Base-by-base conservation (phyloP, 2,797 vertebrate species). In the Siniperca obscura region DNA sequence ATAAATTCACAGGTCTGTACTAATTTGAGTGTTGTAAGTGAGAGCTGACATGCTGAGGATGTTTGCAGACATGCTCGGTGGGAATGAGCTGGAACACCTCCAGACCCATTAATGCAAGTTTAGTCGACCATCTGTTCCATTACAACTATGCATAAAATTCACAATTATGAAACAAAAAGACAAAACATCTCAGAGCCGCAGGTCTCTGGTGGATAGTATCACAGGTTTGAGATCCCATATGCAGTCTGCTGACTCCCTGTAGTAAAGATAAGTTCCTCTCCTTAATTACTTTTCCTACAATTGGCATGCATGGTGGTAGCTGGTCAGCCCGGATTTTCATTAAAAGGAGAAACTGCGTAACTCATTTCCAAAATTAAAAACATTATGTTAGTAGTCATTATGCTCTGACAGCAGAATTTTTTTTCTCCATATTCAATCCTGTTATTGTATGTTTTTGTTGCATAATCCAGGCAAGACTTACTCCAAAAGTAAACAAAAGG, bases 81-180 rank as follows among this genome's bases (percentile, higher is more conserved):
- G 87, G 90, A 86, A 46, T 73, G 62, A 86, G 76, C 86, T 94
- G 93, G 91, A 94, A 86, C 67, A 10, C 50, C 82, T 93, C 93
- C 92, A 94, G 90, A 91, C 78, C 75, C 83, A 92, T 94, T 94
- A 86, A 83, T 86, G 84, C 57, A 86, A 85, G 80, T 91, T 90
- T 90, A 88, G 87, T 57, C 57, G 30, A 87, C 92, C 93, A 93
- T 94, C 94, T 94, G 93, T 91, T 94, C 84, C 73, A 75, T 84
- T 86, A 88, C 82, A 90, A 80, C 73, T 71, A 40, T 70, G 87
- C 85, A 85, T 87, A 88, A 92, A 91, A 91, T 91, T 84, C 78
- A 80, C 83, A 85, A 87, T 92, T 86, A 87, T 71, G 66, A 77
- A 86, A 83, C 75, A 89, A 87, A 87, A 93, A 89, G 81, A 88